Base-by-base conservation (phyloP, 1,140 invertebrate species). In the Hylaeus volcanicus region DNA sequence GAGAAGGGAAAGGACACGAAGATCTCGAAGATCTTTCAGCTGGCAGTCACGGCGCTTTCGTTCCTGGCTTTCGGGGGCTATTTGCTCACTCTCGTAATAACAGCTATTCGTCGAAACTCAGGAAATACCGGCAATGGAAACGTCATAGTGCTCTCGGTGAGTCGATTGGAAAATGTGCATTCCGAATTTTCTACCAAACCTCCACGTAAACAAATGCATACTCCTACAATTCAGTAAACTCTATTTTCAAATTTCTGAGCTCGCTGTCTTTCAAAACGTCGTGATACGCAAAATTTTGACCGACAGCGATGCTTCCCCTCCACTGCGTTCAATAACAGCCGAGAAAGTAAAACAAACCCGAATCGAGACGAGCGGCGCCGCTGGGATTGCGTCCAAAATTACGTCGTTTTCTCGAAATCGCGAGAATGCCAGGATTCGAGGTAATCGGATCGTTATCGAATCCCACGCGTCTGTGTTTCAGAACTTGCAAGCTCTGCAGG, bases 51-150 rank as follows among this genome's bases (percentile, higher is more conserved):
- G 0, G 95, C 96, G 0, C 90, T 97, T 15, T 95, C 96, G 0
- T 97, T 97, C 90, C 89, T 97, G 3, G 96, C 96, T 0, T 97
- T 97, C 84, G 96, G 96, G 11, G 96, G 96, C 8, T 97, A 97
- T 89, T 90, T 97, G 12, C 88, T 97, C 0, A 96, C 96, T 86
- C 91, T 97, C 1, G 95, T 97, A 56, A 95, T 96, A 4, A 95
- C 95, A 79, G 95, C 96, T 0, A 94, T 97, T 8, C 96, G 95
- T 86, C 93, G 92, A 91, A 94, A 94, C 85, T 26, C 84, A 1
- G 75, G 5, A 1, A 73, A 68, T 1, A 61, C 64, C 3, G 66
- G 53, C 9, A 68, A 68, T 1, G 83, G 84, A 37, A 93, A 90
- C 74, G 85, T 93, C 4, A 90, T 93, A 26, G 83, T 93, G 55